Evolutionary conservation across 2,113 vertebrate species (phyloP), one percentile per base, ranked within the genome.

Genomic region (Microcebus ravelobensis): DNA sequence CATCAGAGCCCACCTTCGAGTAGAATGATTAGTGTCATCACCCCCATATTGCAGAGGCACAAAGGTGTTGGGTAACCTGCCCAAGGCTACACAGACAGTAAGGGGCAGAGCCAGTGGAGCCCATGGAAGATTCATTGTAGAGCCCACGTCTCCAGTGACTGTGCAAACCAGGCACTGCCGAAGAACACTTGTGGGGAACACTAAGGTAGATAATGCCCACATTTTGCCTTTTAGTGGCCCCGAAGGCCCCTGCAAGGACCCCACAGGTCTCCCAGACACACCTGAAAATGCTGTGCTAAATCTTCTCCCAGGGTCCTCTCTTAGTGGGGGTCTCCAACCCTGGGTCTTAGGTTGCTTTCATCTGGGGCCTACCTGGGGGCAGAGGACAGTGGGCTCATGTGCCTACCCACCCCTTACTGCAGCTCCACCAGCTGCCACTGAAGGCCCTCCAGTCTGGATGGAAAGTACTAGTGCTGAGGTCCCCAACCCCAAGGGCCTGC

Each of bases 1-100:
- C 61, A 2, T 34, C 81, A 27, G 1, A 14, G 27, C 25, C 45
- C 63, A 55, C 27, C 21, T n/a, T 11, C 5, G 57, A n/a, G 52
- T 12, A 1, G 18, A 34, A 12, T 6, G 27, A 80, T 4, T 34
- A 15, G 15, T 6, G 0, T 12, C 31, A 0, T 15, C 36, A 2
- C 42, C 67, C 10, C 34, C 20, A 18, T 55, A 55, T 18, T 55
- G 52, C 50, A 52, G 45, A 71, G 18, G 25, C 42, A 3, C 39
- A 13, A 18, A 48, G 84, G 4, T 5, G 6, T 31, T 31, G 4
- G 27, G 48, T 1, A 25, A 18, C 7, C 48, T 5, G 20, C 55
- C 70, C 0, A 1, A 4, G 20, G 59, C 13, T 29, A 31, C 52
- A 42, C 11, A 31, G 42, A 31, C 23, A 21, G 13, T 15, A n/a